Conservation (phyloP, 1,140 invertebrate genomes). For the Drosophila santomea region DNA sequence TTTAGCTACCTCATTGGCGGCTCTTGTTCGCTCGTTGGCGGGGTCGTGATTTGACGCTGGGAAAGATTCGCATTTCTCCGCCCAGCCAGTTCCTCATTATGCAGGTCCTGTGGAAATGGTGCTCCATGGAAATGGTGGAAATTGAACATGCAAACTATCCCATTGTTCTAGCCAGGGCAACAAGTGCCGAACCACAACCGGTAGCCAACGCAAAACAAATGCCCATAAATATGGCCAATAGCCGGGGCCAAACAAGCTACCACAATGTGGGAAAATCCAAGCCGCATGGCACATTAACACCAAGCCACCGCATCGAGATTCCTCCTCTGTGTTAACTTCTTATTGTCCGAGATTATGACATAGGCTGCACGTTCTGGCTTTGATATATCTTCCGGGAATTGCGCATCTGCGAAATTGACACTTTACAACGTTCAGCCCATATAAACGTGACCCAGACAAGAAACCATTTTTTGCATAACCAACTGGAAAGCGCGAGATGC, state of each 20-base stretch:
- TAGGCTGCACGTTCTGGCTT: constrained; percentile 75
- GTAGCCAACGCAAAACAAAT: constrained; percentile 68
- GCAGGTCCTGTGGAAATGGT: constrained; percentile 46
- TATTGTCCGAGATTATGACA: constrained; percentile 67
- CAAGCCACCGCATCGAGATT: constrained; percentile 23
- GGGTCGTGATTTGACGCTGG: constrained; percentile 27
- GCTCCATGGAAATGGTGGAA: constrained; percentile 37
- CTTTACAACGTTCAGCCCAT: constrained; percentile 74
- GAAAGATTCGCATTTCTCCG: constrained; percentile 42
- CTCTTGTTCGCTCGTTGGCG: constrained; percentile 68
- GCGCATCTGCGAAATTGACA: constrained; percentile 77
- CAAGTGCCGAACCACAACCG: constrained; percentile 62
- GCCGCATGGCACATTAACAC: constrained; percentile 70
- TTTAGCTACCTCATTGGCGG: constrained; percentile 83
- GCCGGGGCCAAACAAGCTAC: constrained; percentile 20
- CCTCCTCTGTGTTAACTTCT: constrained; percentile 10
- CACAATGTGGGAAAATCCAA: constrained; percentile 71
- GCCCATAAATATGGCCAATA: constrained; percentile 62
- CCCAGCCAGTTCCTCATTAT: constrained; percentile 43
- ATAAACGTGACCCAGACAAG: constrained; percentile 77
- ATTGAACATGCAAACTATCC: constrained; percentile 77
- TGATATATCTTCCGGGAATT: constrained; percentile 52
- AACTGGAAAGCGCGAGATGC: constrained; percentile 28
- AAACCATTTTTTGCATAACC: constrained; percentile 71
- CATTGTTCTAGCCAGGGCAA: constrained; percentile 67